phyloP scores from a whole-genome alignment of 1,140 invertebrate species.

The Psilanteris sp. region DNA sequence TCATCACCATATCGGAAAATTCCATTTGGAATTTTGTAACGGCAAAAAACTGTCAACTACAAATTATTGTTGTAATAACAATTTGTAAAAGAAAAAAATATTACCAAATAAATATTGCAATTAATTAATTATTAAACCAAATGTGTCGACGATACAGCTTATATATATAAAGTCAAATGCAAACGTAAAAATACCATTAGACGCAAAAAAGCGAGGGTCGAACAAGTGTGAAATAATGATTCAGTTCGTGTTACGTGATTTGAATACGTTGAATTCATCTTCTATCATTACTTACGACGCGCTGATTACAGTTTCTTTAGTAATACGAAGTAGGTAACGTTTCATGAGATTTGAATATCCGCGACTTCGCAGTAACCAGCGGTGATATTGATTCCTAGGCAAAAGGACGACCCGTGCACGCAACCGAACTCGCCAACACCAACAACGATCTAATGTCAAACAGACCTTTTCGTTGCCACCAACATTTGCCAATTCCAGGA shows the following conservation, averaged over 20 bases:
- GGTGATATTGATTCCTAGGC: constrained; percentile 74
- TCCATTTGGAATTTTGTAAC: too few species aligned
- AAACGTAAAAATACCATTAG: constrained; percentile 15
- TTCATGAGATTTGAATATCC: constrained; percentile 69
- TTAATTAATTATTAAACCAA: not conserved
- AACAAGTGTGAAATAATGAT: constrained; percentile 48
- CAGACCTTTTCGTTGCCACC: constrained; percentile 73
- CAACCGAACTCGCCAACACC: constrained; percentile 71
- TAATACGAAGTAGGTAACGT: constrained; percentile 62
- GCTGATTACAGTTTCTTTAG: constrained; percentile 64
- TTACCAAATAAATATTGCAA: too few species aligned
- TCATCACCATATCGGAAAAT: too few species aligned
- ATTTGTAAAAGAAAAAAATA: not conserved
- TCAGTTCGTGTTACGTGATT: constrained; percentile 56
- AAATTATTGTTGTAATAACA: not conserved
- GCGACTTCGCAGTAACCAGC: constrained; percentile 71
- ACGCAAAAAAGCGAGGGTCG: constrained; percentile 4
- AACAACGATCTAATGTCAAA: constrained; percentile 70
- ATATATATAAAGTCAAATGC: not conserved
- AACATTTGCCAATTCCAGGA: constrained; percentile 65
- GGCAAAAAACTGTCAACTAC: too few species aligned
- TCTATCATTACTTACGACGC: constrained; percentile 50
- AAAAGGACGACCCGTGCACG: constrained; percentile 70
- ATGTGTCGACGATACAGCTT: not conserved
- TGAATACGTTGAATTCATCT: constrained; percentile 50